Percentiles rank a stretch among this genome's conserved stretches.
These are phyloP conservation scores for Andrena trimmerana DNA, from an alignment of 2,888 invertebrate genomes.

Conservation along the genomic window DNA sequence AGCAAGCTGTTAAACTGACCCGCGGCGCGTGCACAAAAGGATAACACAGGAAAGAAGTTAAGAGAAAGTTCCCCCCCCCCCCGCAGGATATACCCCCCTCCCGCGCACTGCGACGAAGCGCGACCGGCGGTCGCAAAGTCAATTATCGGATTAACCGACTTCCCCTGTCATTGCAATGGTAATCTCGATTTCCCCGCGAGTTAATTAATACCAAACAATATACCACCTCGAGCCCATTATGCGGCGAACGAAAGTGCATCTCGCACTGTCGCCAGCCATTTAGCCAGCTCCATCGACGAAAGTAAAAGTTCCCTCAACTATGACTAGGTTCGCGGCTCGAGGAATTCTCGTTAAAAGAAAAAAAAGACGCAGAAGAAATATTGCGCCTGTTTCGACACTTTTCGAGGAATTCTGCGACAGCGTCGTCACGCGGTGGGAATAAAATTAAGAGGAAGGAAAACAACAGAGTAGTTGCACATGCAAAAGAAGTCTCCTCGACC, in stretches of 20 bases:
- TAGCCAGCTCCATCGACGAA: neutral
- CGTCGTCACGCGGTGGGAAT: neutral
- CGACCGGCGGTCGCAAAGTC: slow-evolving; percentile 27
- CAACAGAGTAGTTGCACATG: neutral
- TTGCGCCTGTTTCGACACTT: too few relatives aligned
- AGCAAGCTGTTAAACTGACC: too few relatives aligned
- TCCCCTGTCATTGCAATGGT: slow-evolving; percentile 23
- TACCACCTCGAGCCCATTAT: slow-evolving; percentile 25
- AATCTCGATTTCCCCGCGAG: slow-evolving; percentile 49
- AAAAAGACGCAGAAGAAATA: too few relatives aligned
- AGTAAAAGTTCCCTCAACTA: neutral
- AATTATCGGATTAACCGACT: slow-evolving; percentile 50
- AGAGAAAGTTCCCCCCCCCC: too few relatives aligned
- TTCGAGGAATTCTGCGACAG: neutral
- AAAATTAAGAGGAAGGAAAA: neutral
- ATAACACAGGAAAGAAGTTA: too few relatives aligned
- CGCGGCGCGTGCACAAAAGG: too few relatives aligned
- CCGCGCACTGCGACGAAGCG: neutral
- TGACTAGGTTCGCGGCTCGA: too few relatives aligned
- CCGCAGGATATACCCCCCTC: too few relatives aligned
- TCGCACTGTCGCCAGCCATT: neutral
- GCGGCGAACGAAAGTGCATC: slow-evolving; percentile 21
- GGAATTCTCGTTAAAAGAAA: too few relatives aligned
- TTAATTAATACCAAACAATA: slow-evolving; percentile 54
- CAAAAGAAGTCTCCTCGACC: neutral